Conservation (phyloP, 1,140 invertebrate species). For the Drosophila parabipectinata region DNA sequence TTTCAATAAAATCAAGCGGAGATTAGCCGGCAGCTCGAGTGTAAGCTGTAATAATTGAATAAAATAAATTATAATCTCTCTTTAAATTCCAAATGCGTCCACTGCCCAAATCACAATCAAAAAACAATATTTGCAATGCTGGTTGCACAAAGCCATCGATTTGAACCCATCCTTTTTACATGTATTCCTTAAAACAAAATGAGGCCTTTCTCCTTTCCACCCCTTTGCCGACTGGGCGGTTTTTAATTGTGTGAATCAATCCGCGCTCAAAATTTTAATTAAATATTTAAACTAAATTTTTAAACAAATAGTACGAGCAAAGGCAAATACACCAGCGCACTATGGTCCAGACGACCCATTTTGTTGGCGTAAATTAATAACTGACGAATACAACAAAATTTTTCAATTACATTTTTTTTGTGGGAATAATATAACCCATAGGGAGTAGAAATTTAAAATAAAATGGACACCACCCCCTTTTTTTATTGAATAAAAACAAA, state of each 20-base stretch:
- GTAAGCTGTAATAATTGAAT: conserved; percentile 29
- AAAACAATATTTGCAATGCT: conserved; percentile 11
- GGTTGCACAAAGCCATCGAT: conserved; percentile 10
- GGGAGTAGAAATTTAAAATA: too few species aligned
- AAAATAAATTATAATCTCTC: conserved; percentile 13
- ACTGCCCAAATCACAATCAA: not conserved
- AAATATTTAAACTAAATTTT: conserved; percentile 77
- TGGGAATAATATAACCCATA: too few species aligned
- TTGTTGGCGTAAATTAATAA: too few species aligned
- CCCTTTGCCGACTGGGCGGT: conserved; percentile 28
- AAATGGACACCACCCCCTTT: too few species aligned
- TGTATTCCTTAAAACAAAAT: not conserved
- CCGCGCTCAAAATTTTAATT: conserved; percentile 78
- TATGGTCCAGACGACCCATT: too few species aligned
- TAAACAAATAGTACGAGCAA: conserved; percentile 44
- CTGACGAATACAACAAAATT: too few species aligned
- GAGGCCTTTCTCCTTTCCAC: not conserved
- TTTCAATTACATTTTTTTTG: too few species aligned
- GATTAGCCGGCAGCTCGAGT: conserved; percentile 4
- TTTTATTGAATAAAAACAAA: too few species aligned
- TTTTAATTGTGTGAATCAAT: conserved; percentile 81
- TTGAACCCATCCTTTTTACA: not conserved
- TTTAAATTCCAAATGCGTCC: not conserved
- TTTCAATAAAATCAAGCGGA: conserved; percentile 35
- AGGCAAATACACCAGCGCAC: conserved; percentile 20